phyloP scores from a whole-genome alignment of 2,888 invertebrate genomes.

The Dorcus hopei region DNA sequence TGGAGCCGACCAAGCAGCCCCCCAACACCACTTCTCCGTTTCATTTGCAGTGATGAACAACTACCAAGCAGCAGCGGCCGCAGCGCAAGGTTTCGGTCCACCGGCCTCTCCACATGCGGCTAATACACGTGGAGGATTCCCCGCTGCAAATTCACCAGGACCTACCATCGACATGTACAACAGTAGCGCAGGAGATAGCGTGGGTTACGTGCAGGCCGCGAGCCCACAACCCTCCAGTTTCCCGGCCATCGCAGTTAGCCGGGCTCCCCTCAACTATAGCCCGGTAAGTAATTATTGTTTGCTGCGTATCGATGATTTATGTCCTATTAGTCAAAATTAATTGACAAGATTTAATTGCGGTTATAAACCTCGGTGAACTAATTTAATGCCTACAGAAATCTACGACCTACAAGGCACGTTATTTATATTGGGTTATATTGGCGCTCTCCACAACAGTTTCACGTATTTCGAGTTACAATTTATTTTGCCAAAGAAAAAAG shows the following conservation, averaged over 20 bases:
- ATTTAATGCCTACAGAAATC: too few species aligned
- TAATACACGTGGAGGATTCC: slow-evolving; percentile 70
- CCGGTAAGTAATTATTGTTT: slow-evolving; percentile 65
- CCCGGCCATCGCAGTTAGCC: slow-evolving; percentile 90
- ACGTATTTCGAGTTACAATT: too few species aligned
- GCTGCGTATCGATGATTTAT: too few species aligned
- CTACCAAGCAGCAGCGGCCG: slow-evolving; percentile 79
- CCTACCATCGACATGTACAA: slow-evolving; percentile 92
- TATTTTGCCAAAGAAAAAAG: too few species aligned
- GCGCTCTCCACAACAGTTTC: too few species aligned
- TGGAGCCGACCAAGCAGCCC: slow-evolving; percentile 43
- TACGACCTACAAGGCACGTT: too few species aligned
- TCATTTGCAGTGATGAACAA: slow-evolving; percentile 87
- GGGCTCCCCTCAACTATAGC: slow-evolving; percentile 89
- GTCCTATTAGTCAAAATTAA: too few species aligned
- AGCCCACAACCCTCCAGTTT: slow-evolving; percentile 96
- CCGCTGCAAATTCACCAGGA: slow-evolving; percentile 89
- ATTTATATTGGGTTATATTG: too few species aligned
- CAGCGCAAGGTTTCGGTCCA: slow-evolving; percentile 76
- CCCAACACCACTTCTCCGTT: slow-evolving; percentile 45
- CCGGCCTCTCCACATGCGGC: slow-evolving; percentile 74
- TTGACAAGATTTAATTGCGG: too few species aligned
- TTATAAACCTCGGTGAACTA: too few species aligned
- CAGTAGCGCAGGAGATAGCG: slow-evolving; percentile 77
- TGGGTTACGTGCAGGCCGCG: slow-evolving; percentile 93